Percentiles rank a stretch among this genome's conserved stretches.
Evolutionary conservation across 2,113 vertebrate genomes (phyloP).

Genomic region (Embiotoca jacksoni): DNA sequence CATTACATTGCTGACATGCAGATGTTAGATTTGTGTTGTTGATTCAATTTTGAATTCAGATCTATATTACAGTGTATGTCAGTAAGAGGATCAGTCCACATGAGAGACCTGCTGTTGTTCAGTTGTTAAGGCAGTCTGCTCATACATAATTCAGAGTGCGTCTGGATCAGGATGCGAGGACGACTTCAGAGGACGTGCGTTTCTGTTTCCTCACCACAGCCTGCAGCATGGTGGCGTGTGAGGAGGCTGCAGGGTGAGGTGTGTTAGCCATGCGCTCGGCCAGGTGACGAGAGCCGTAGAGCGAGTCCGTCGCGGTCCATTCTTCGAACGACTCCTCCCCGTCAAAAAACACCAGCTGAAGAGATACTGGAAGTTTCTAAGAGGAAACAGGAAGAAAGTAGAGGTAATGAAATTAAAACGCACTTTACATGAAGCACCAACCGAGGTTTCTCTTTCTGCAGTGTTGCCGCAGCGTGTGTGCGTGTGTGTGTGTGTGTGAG

Average conservation of each 20-base stretch:
- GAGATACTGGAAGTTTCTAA: conserved; percentile 81
- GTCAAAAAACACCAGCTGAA: conserved; percentile 92
- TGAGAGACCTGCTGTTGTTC: background rate
- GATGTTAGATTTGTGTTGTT: background rate
- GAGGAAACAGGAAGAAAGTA: background rate
- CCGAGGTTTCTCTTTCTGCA: conserved; percentile 32
- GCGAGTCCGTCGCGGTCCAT: conserved; percentile 89
- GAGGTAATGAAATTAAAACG: conserved; percentile 7
- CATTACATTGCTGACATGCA: no score
- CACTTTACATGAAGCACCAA: background rate
- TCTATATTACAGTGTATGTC: background rate
- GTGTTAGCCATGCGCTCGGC: conserved; percentile 85
- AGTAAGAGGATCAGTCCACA: background rate
- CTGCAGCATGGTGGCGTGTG: conserved; percentile 81
- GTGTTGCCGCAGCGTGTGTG: conserved; percentile 40
- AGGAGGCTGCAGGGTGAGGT: conserved; percentile 72
- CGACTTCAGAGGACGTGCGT: background rate
- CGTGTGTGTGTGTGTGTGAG: background rate
- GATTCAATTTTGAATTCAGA: background rate
- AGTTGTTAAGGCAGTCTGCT: background rate
- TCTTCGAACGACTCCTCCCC: conserved; percentile 91
- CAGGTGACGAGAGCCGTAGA: conserved; percentile 92
- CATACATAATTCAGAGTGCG: conserved; percentile 8
- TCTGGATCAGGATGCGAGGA: background rate
- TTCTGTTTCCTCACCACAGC: conserved; percentile 85